Percentiles rank a stretch among this genome's conserved stretches.
These are phyloP conservation scores for Cervus canadensis DNA, from an alignment of 2,113 vertebrate genomes.

Conservation along the genomic window DNA sequence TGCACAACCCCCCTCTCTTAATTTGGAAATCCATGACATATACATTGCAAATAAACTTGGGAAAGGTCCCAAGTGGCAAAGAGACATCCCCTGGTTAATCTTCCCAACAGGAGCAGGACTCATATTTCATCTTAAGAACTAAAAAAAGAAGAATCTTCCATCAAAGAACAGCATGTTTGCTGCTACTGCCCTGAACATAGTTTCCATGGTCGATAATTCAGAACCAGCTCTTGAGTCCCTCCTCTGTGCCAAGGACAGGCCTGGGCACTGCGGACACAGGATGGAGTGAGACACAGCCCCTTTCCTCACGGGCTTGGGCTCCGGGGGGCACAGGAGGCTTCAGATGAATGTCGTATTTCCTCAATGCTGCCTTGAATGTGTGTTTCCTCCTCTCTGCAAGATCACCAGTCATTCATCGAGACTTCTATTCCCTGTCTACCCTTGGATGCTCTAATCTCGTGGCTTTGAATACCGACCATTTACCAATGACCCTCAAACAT, in stretches of 20 bases:
- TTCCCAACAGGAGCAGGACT: background rate
- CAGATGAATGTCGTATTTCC: background rate
- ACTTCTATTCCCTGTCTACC: background rate
- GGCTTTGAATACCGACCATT: background rate
- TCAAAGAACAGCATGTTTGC: background rate
- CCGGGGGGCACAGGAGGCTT: background rate
- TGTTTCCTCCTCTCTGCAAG: background rate
- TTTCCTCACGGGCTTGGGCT: background rate
- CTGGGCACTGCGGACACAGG: no score
- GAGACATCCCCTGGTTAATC: background rate
- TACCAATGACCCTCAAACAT: background rate
- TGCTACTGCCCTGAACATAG: background rate
- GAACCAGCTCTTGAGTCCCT: background rate
- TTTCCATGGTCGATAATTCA: background rate
- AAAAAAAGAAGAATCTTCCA: background rate
- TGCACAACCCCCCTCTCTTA: background rate
- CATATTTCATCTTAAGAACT: background rate
- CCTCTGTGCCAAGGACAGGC: background rate
- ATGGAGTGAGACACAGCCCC: no score
- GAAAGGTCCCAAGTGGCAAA: background rate
- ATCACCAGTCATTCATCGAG: background rate
- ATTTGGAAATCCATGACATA: conserved; percentile 35
- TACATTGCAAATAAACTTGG: conserved; percentile 32
- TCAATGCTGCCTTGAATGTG: fast-evolving
- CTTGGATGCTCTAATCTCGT: fast-evolving